Evolutionary conservation across 2,888 invertebrate species (phyloP), one percentile per base, ranked within the genome.

Genomic region (Idaea aversata): DNA sequence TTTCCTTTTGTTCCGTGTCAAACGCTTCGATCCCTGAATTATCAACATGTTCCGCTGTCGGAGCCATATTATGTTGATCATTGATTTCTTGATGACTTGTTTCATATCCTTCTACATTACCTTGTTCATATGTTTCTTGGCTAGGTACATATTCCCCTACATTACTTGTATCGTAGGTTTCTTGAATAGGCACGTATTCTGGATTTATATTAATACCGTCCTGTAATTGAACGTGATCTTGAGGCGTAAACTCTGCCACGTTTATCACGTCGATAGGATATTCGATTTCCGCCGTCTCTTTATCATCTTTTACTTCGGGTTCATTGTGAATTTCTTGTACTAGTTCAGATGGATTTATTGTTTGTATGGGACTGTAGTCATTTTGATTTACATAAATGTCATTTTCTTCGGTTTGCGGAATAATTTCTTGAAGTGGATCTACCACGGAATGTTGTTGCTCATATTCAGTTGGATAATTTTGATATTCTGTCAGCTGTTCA

Each of bases 1-100:
- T 83, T 71, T 86, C 80, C 5, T 69, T 79, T 71, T 88, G 86
- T 71, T 89, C 88, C 36, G 80, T 70, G 65, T 87, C 81, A 75
- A 86, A 87, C 38, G 78, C 86, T 68, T 86, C 75, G 25, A 86
- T 86, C 65, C 78, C 81, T 65, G 78, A 65, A 35, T 75, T 67
- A 58, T 68, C 68, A 15, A 63, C 34, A 61, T 67, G 62, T 25
- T 69, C 62, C 15, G 66, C 68, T 15, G 59, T 38, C 34, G 58
- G 4, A 58, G 15, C 5, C 15, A 58, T 58, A 58, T 58, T 58
- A 4, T 58, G 58, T n/a, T n/a, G 15, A 3, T 58, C 58, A 58
- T 58, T 5, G 15, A 15, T 58, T n/a, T 15, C 7, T 15, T 58
- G 15, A 13, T 58, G 15, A 15, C 15, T 58, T 2, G 1, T 5